A percentile compares a stretch with the other conserved stretches of the same genome.
These are phyloP conservation scores for Volucella inflata DNA, from an alignment of 2,888 invertebrate species.

Conservation along the genomic window DNA sequence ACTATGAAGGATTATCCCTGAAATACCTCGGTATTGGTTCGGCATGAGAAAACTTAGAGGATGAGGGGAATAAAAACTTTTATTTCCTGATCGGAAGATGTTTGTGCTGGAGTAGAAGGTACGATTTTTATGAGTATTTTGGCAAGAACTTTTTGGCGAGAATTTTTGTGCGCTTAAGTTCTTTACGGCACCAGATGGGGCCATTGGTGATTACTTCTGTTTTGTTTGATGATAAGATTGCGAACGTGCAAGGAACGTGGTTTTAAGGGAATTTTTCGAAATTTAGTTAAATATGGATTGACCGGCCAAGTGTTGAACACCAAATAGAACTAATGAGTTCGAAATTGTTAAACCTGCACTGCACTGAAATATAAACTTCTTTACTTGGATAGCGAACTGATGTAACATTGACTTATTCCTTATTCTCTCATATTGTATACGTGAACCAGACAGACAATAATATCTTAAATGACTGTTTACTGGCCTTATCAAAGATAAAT, in stretches of 20 bases:
- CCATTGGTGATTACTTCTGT: constrained; percentile 68
- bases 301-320: too few relatives aligned
- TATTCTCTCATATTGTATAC: too few relatives aligned
- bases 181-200: constrained; percentile 43
- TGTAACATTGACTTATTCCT: too few relatives aligned
- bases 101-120: not conserved
- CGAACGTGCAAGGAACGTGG: constrained; percentile 12
- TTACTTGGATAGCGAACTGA: too few relatives aligned
- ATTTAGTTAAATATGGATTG: too few relatives aligned
- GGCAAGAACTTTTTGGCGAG: constrained; percentile 46
- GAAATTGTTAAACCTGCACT: too few relatives aligned
- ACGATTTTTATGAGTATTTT: constrained; percentile 67
- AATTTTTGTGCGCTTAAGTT: constrained; percentile 49
- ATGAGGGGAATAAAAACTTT: constrained; percentile 36
- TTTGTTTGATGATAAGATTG: constrained; percentile 27
- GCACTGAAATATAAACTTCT: too few relatives aligned
- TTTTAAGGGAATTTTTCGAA: not conserved
- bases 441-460: too few relatives aligned
- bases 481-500: too few relatives aligned
- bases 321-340: too few relatives aligned
- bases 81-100: constrained; percentile 21
- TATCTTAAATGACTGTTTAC: too few relatives aligned
- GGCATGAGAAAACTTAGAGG: not conserved
- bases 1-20: constrained; percentile 70
- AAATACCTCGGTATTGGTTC: constrained; percentile 38